Base-by-base conservation (phyloP, 1,140 invertebrate species). In the Orius insidiosus region DNA sequence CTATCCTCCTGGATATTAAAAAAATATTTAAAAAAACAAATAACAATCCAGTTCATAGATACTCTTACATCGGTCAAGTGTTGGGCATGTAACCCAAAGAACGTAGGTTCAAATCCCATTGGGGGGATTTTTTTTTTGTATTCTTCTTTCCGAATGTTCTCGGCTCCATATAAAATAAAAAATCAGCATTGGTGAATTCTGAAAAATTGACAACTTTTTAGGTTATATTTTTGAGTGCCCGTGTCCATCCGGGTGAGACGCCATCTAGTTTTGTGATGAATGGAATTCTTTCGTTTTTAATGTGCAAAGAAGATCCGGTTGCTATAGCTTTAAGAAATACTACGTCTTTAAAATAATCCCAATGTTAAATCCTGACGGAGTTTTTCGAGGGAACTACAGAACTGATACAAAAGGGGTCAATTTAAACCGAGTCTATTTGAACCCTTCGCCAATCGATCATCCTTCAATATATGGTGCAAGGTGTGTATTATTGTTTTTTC, bases 261-360 rank as follows among this genome's bases (percentile, higher is more conserved):
- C 90, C 92, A 45, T 83, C 86, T 5, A 89, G 82, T 60, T 94
- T 92, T 69, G 85, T 95, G 10, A 78, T 95, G 64, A 89, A 92
- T 63, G 90, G 92, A 11, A 78, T 92, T 49, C 66, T 94, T 8
- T 80, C 86, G 58, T 76, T 85, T 33, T 58, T 84, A 41, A 57
- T 94, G 4, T 72, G 74, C 48, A 69, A 74, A 19, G 74, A 80
- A 42, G 83, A 89, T 59, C 71, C 60, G 56, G 75, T 86, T 19
- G 85, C 78, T 9, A 62, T 74, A 45, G 64, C 70, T 53, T 63
- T 93, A 9, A 68, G 88, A 34, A 80, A 54, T 60, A 75, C 34
- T 86, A 83, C 58, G 84, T 94, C 41, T 93, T 95, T 65, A 93
- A 94, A 66, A 63, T 94, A 52, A 80, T 95, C 48, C 88, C 89